These are phyloP conservation scores for Holcopasites calliopsidis DNA, from an alignment of 1,140 invertebrate species.

Conservation along the genomic window DNA sequence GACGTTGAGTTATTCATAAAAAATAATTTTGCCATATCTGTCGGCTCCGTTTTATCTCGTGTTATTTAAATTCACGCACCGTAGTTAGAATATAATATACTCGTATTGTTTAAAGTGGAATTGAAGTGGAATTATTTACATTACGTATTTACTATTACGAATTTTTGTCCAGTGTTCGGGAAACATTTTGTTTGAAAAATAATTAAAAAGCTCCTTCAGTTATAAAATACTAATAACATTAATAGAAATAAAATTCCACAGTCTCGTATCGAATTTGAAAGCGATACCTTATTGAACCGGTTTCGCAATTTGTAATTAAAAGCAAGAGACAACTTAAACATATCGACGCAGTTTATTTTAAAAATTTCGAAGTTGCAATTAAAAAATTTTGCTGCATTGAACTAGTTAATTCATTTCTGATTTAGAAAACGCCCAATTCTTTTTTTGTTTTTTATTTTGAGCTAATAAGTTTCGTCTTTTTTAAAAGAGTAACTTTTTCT, in stretches of 20 bases:
- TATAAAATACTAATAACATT: not conserved
- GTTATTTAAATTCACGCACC: not conserved
- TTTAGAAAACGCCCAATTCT: not conserved
- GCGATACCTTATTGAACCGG: too few species aligned
- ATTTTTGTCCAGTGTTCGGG: too few species aligned
- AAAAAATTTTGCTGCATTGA: not conserved
- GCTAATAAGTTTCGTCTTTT: too few species aligned
- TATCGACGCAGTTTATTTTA: not conserved
- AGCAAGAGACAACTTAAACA: not conserved
- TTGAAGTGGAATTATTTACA: not conserved
- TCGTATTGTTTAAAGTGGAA: not conserved
- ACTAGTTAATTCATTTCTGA: not conserved
- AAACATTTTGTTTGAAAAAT: not conserved
- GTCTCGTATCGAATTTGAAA: not conserved
- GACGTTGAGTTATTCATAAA: not conserved
- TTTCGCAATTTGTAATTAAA: not conserved
- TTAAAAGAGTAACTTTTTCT: not conserved
- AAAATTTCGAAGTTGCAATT: too few species aligned
- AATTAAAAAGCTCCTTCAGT: not conserved
- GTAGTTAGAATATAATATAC: not conserved
- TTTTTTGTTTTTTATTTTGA: too few species aligned
- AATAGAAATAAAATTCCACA: not conserved
- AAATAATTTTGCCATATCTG: constrained; percentile 14
- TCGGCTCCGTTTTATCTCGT: not conserved
- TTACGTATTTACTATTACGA: too few species aligned